phyloP scores from a whole-genome alignment of 2,888 invertebrate genomes.

The Cenopis cana region DNA sequence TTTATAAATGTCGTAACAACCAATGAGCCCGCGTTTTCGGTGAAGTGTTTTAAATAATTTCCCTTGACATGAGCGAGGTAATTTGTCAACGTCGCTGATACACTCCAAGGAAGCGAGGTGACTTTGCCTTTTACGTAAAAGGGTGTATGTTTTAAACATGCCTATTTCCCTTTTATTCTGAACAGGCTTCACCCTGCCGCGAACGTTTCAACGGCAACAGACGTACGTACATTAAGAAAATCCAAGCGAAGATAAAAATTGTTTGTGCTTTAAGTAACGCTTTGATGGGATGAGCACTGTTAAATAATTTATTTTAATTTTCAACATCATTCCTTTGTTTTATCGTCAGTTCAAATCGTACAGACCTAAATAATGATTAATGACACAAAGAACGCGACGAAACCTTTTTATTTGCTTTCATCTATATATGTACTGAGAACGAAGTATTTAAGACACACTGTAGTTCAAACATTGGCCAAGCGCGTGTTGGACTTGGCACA shows the following conservation, averaged over 20 bases:
- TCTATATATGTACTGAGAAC: too few species aligned
- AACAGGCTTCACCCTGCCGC: slow-evolving; percentile 1
- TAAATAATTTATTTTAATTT: not conserved
- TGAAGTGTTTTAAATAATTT: slow-evolving; percentile 65
- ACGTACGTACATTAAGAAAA: not conserved
- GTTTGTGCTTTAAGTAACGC: not conserved
- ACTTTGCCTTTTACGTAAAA: slow-evolving; percentile 30
- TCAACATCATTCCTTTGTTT: not conserved
- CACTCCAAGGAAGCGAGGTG: slow-evolving; percentile 38
- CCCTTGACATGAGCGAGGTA: slow-evolving; percentile 58
- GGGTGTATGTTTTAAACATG: not conserved
- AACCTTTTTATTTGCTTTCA: not conserved
- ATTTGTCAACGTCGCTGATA: slow-evolving; percentile 65
- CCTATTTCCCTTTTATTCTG: slow-evolving; percentile 3
- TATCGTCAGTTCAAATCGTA: not conserved
- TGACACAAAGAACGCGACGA: not conserved
- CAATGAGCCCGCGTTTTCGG: slow-evolving; percentile 20
- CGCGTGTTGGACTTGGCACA: too few species aligned
- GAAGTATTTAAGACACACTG: too few species aligned
- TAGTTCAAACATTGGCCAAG: too few species aligned
- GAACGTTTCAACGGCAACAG: not conserved
- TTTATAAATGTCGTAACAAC: slow-evolving; percentile 9
- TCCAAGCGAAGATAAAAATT: not conserved
- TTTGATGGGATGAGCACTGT: not conserved
- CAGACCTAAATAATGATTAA: too few species aligned